phyloP scores from a whole-genome alignment of 1,140 invertebrate genomes.

The Euura lappo region DNA sequence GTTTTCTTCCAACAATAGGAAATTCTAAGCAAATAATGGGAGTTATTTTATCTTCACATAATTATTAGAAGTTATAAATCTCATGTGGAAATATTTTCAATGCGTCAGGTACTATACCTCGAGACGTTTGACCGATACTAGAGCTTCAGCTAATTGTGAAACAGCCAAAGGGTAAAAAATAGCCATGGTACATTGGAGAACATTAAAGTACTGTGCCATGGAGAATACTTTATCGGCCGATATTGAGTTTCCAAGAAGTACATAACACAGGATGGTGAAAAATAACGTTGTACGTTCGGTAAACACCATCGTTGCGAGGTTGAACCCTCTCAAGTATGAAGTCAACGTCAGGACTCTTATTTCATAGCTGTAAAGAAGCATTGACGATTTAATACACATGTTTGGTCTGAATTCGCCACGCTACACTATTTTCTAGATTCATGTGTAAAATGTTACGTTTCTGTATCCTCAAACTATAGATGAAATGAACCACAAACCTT shows the following conservation, averaged over 20 bases:
- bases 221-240: conserved; percentile 76
- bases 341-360: conserved; percentile 70
- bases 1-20: conserved; percentile 61
- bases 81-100: conserved; percentile 1
- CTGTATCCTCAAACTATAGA: not conserved
- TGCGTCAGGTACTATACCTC: conserved; percentile 54
- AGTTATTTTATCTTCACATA: not conserved
- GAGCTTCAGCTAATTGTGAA: conserved; percentile 63
- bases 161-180: conserved; percentile 75
- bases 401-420: too few species aligned
- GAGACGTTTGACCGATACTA: conserved; percentile 69
- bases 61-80: not conserved
- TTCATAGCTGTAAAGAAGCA: conserved; percentile 63
- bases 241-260: conserved; percentile 67
- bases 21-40: conserved; percentile 31
- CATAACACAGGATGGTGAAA: conserved; percentile 72
- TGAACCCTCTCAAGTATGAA: conserved; percentile 75
- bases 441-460: not conserved
- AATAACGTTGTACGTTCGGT: conserved; percentile 75
- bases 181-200: conserved; percentile 73
- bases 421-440: too few species aligned
- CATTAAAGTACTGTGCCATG: conserved; percentile 76
- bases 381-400: too few species aligned
- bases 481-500: conserved; percentile 49
- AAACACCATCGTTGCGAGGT: conserved; percentile 69